Evolutionary conservation across 1,140 invertebrate genomes (phyloP).

Genomic region (Bemisia tabaci): DNA sequence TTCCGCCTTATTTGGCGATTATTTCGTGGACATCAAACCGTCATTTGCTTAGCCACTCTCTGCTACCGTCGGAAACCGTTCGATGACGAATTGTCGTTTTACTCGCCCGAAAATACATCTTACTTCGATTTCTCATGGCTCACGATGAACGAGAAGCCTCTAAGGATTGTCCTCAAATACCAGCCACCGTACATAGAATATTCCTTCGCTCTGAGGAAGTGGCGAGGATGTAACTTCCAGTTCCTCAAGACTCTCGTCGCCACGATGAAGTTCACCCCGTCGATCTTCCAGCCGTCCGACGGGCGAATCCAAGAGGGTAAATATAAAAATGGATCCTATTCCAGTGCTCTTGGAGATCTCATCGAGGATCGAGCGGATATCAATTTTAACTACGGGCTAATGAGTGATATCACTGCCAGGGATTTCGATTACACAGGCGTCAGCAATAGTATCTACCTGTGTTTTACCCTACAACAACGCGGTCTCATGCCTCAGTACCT

Average conservation of each 20-base stretch:
- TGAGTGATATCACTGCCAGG: background rate
- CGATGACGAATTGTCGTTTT: background rate
- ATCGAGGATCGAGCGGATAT: background rate
- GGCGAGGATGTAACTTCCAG: background rate
- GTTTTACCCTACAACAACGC: background rate
- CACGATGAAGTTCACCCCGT: background rate
- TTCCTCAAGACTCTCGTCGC: background rate
- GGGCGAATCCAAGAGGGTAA: background rate
- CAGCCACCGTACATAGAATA: background rate
- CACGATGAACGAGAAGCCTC: background rate
- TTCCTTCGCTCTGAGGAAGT: background rate
- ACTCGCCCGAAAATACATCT: background rate
- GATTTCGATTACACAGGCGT: background rate
- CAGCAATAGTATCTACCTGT: background rate
- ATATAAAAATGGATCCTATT: background rate
- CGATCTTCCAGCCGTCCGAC: background rate
- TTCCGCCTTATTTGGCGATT: background rate
- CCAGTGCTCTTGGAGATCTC: background rate
- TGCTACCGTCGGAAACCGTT: background rate
- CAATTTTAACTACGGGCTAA: background rate
- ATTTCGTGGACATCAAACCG: background rate
- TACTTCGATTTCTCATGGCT: background rate
- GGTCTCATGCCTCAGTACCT: background rate
- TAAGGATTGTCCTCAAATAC: background rate
- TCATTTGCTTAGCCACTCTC: background rate